These are phyloP conservation scores for Oceanites oceanicus DNA, from an alignment of 2,113 vertebrate genomes.

Conservation along the genomic window DNA sequence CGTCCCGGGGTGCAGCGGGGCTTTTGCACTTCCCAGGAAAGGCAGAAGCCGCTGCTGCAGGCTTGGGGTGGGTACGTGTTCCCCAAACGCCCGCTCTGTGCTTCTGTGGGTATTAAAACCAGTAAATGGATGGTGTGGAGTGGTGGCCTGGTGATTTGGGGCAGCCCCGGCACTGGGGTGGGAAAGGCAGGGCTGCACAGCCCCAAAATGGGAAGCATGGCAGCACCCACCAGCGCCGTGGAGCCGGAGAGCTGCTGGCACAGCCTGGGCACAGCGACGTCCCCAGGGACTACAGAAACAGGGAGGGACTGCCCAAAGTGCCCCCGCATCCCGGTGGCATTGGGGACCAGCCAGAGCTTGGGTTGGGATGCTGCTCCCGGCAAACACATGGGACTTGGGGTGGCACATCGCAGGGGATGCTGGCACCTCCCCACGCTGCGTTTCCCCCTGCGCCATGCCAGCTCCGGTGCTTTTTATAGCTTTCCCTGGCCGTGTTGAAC, in stretches of 20 bases:
- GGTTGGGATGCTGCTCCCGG: neutral
- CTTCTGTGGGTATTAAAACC: neutral
- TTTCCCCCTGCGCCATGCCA: neutral
- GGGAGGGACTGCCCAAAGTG: neutral
- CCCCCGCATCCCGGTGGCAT: fast-evolving
- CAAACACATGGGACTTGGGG: fast-evolving
- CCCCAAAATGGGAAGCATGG: fast-evolving
- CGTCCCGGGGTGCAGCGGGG: fast-evolving
- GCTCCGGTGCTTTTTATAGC: neutral
- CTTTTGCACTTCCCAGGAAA: neutral
- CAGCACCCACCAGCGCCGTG: neutral
- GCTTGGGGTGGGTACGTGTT: fast-evolving
- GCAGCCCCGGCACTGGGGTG: neutral
- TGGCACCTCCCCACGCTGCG: neutral
- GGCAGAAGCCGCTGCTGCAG: neutral
- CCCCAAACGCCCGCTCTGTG: fast-evolving
- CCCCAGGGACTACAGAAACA: neutral
- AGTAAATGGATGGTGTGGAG: neutral
- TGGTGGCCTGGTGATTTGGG: neutral
- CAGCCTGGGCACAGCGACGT: neutral
- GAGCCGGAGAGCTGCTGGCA: neutral
- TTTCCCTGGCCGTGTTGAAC: neutral
- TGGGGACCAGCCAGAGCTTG: fast-evolving
- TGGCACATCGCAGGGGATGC: too few relatives aligned
- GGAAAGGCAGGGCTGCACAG: neutral